These are phyloP conservation scores for Calameuta idolon DNA, from an alignment of 2,888 invertebrate genomes.

Conservation along the genomic window DNA sequence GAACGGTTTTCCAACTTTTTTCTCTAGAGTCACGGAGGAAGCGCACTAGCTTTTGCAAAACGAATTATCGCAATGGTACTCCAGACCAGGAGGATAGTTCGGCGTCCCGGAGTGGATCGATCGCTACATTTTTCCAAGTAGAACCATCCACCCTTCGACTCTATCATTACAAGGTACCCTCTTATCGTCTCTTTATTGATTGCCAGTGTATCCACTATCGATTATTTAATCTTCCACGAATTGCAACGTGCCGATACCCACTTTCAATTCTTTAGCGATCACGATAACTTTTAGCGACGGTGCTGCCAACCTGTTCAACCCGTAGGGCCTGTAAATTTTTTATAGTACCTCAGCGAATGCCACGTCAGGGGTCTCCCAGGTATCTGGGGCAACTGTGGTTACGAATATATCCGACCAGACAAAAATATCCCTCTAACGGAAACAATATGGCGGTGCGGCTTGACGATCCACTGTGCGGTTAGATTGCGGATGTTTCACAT, in stretches of 20 bases:
- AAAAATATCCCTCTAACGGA: no score
- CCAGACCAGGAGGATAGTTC: not conserved
- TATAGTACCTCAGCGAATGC: not conserved
- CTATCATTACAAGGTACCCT: not conserved
- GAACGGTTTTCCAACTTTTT: not conserved
- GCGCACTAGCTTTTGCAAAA: not conserved
- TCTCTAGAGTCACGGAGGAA: not conserved
- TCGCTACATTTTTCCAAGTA: not conserved
- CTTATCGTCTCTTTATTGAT: not conserved
- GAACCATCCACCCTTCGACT: not conserved
- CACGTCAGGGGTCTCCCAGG: not conserved
- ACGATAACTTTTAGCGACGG: not conserved
- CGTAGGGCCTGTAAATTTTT: not conserved
- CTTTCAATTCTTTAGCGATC: not conserved
- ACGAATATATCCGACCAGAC: no score
- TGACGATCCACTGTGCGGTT: not conserved
- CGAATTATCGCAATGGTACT: not conserved
- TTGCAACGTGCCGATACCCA: not conserved
- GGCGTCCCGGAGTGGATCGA: not conserved
- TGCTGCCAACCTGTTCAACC: not conserved
- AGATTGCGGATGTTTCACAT: not conserved
- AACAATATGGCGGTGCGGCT: no score
- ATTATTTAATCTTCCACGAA: not conserved
- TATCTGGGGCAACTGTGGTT: not conserved
- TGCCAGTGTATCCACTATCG: not conserved